Evolutionary conservation across 1,140 invertebrate species (phyloP).

Genomic region (Brachionus paranguensis): DNA sequence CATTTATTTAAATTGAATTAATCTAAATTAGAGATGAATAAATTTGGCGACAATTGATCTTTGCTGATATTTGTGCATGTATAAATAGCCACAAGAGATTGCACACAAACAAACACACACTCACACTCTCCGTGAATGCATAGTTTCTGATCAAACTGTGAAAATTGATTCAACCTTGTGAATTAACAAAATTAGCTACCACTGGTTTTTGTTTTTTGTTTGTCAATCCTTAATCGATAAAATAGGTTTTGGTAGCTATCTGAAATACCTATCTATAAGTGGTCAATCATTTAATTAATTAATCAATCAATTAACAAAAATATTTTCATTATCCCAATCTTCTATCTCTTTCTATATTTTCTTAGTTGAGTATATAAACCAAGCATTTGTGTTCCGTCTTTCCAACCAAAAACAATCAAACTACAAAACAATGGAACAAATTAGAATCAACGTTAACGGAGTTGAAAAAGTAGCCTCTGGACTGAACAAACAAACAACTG

Average conservation of each 20-base stretch:
- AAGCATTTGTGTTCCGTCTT: neutral
- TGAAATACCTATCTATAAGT: neutral
- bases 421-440: neutral
- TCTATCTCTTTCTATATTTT: neutral
- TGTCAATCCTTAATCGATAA: neutral
- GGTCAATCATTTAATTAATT: neutral
- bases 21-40: neutral
- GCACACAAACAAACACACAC: no score
- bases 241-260: neutral
- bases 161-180: neutral
- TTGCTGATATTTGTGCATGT: neutral
- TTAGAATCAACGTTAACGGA: conserved; percentile 27
- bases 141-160: neutral
- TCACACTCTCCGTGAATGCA: neutral
- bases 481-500: conserved; percentile 21
- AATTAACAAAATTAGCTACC: neutral
- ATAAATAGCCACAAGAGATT: neutral
- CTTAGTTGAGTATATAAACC: neutral
- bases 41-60: neutral
- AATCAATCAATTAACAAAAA: neutral
- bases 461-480: conserved; percentile 15
- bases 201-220: neutral
- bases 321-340: neutral
- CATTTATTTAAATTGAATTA: neutral
- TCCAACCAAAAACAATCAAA: neutral